Base-by-base conservation (phyloP, 1,140 invertebrate species). In the Bombus balteatus region DNA sequence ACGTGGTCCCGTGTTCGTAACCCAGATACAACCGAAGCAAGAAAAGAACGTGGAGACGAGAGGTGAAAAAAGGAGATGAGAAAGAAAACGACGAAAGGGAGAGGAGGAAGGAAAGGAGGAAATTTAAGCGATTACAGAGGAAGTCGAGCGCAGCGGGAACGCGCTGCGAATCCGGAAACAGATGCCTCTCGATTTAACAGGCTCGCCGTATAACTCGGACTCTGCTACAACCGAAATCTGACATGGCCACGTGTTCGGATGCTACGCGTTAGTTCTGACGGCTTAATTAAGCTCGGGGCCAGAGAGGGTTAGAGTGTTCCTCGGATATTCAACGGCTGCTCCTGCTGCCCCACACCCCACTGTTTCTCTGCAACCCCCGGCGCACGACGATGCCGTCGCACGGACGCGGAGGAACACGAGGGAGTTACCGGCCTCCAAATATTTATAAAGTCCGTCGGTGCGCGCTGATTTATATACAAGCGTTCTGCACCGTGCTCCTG, bases 171-270 rank as follows among this genome's bases (percentile, higher is more conserved):
- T 89, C 87, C 80, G 79, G 77, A 89, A 89, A 89, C 88, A 86
- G 83, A 80, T 81, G 75, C 87, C 76, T 85, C 83, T 85, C 87
- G 80, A 72, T 88, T 86, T 85, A 89, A 89, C 85, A 76, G 70
- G 72, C 70, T 70, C 68, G 43, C 32, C 62, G 32, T 72, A 78
- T 83, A 88, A 86, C 85, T 88, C 81, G 78, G 86, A 70, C 78
- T 79, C 57, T 71, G 87, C 87, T 87, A 90, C 83, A 66, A 87
- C 81, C 89, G 79, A 91, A 91, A 91, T 90, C 89, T 90, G 90
- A 90, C 90, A 88, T 87, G 86, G 87, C 89, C 89, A 91, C 87
- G 89, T 88, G 90, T 88, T 90, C 87, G 89, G 83, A 90, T 90
- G 89, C 84, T 86, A 76, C 86, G 79, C 86, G 89, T 88, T 91